A percentile compares a stretch with the other conserved stretches of the same genome.
Conservation (phyloP, 2,113 vertebrate species). For the Sturnus vulgaris region DNA sequence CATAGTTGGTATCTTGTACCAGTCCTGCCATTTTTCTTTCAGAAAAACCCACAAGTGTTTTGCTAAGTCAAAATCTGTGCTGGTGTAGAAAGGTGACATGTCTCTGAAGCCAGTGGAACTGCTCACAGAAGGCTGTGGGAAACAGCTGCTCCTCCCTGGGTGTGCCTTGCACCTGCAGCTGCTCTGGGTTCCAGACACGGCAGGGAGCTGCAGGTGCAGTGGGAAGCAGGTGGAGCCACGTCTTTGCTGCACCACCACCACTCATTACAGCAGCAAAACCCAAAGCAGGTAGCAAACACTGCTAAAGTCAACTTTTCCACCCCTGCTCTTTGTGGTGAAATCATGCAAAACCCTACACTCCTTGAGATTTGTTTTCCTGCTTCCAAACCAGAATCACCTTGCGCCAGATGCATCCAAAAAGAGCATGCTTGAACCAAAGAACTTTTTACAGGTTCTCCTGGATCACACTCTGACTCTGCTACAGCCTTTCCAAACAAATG, state of each 20-base stretch:
- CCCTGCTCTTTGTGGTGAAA: neutral
- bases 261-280: neutral
- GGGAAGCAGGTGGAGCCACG: neutral
- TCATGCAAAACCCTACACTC: neutral
- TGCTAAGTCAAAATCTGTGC: neutral
- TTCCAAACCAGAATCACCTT: neutral
- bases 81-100: neutral
- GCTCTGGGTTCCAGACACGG: accelerated
- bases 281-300: neutral
- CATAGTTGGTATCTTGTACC: neutral
- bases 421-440: neutral
- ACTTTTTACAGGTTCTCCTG: neutral
- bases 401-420: neutral
- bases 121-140: neutral
- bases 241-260: neutral
- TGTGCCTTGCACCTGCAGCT: neutral
- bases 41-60: neutral
- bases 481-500: neutral
- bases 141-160: neutral
- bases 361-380: neutral
- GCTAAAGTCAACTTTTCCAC: neutral
- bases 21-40: neutral
- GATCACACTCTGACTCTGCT: neutral
- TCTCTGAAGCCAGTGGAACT: neutral
- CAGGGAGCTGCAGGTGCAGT: accelerated